Evolutionary conservation across 2,888 invertebrate genomes (phyloP).

Genomic region (Perizoma affinitatum): DNA sequence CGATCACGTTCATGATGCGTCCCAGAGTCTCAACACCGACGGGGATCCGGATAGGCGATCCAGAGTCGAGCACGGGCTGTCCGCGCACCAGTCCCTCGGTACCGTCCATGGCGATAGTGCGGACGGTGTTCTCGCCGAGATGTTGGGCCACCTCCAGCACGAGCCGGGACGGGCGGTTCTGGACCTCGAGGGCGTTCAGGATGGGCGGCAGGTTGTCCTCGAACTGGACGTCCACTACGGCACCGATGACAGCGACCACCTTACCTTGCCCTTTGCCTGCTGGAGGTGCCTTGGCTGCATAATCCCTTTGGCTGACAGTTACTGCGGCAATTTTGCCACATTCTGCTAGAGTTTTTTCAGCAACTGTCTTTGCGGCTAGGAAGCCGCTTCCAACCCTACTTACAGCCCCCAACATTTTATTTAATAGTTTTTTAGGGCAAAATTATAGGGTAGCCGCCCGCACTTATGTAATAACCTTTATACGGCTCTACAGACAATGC

Average conservation of each 20-base stretch:
- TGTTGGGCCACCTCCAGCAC: constrained; percentile 96
- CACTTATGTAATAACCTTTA: constrained; percentile 77
- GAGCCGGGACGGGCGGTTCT: constrained; percentile 90
- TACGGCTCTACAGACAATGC: constrained; percentile 45
- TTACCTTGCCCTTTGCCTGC: constrained; percentile 81
- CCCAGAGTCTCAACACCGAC: constrained; percentile 96
- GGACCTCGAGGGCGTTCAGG: constrained; percentile 97
- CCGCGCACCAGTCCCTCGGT: constrained; percentile 97
- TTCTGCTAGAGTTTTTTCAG: constrained; percentile 84
- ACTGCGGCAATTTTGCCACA: constrained; percentile 81
- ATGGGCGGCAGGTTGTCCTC: constrained; percentile 96
- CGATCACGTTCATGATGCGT: constrained; percentile 97
- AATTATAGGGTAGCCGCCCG: constrained; percentile 52
- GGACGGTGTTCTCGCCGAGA: constrained; percentile 94
- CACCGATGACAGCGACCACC: constrained; percentile 98
- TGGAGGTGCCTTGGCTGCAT: constrained; percentile 63
- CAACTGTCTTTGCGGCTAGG: constrained; percentile 83
- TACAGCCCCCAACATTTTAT: constrained; percentile 85
- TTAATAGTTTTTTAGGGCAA: constrained; percentile 53
- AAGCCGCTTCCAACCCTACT: constrained; percentile 85
- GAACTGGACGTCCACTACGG: constrained; percentile 98
- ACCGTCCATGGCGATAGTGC: constrained; percentile 97
- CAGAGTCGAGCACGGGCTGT: constrained; percentile 91
- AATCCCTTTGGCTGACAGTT: constrained; percentile 68
- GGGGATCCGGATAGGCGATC: constrained; percentile 95